Conservation (phyloP, 2,113 vertebrate genomes). For the Phasianus colchicus region DNA sequence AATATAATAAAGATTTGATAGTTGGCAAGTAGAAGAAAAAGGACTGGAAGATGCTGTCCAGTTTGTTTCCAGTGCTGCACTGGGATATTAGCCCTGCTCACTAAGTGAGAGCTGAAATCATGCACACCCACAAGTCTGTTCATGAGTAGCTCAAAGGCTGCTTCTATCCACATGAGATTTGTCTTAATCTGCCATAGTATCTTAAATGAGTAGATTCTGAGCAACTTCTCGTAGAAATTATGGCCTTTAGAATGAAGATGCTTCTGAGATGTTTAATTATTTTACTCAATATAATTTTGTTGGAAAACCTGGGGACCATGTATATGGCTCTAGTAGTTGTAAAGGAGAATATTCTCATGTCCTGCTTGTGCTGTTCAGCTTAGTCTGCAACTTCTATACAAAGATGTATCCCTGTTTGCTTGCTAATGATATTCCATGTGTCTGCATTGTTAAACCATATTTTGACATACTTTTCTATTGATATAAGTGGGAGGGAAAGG, state of each 20-base stretch:
- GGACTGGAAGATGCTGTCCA: background rate
- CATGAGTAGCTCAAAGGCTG: background rate
- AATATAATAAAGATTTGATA: background rate
- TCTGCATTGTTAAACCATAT: background rate
- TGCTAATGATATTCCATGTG: background rate
- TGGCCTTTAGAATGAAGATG: background rate
- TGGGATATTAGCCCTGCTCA: background rate
- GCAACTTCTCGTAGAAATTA: background rate
- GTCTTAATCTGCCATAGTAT: background rate
- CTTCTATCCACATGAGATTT: background rate
- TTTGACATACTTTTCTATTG: background rate
- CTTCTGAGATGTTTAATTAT: background rate
- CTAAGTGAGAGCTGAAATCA: background rate
- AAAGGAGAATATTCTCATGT: background rate
- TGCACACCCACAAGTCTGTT: background rate
- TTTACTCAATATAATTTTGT: background rate
- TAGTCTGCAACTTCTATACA: background rate
- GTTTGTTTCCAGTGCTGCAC: background rate
- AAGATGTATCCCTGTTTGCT: background rate
- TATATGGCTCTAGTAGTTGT: background rate
- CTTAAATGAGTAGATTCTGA: background rate
- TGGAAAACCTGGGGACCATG: background rate
- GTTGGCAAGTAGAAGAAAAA: background rate
- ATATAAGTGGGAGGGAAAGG: background rate
- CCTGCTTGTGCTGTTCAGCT: background rate